phyloP scores from a whole-genome alignment of 2,113 vertebrate genomes.

The Lethenteron reissneri region DNA sequence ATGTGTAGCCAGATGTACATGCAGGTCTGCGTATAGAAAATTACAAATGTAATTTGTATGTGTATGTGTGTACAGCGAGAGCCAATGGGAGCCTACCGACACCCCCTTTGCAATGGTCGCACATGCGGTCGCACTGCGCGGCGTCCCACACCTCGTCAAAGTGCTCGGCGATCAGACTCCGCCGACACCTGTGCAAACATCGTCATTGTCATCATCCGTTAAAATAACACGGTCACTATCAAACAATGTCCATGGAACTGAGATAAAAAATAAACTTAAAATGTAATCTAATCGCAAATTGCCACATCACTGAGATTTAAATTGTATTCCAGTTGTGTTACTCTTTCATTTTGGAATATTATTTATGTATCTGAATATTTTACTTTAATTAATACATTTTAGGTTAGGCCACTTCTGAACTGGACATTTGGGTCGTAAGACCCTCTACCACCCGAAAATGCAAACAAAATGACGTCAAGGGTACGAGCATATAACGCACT shows the following conservation, averaged over 20 bases:
- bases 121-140: slow-evolving; percentile 57
- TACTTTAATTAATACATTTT: too few species aligned
- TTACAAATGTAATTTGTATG: neutral
- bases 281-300: too few species aligned
- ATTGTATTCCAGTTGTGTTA: too few species aligned
- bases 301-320: too few species aligned
- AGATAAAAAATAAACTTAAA: too few species aligned
- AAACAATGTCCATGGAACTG: neutral
- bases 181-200: slow-evolving; percentile 45
- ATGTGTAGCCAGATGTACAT: neutral
- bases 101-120: slow-evolving; percentile 49
- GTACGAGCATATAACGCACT: too few species aligned
- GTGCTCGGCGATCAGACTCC: slow-evolving; percentile 60
- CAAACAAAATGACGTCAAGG: too few species aligned
- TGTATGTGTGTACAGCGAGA: neutral
- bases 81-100: slow-evolving; percentile 25
- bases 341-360: too few species aligned
- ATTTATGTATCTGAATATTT: too few species aligned
- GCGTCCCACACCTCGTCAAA: slow-evolving; percentile 89
- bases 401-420: too few species aligned
- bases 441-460: too few species aligned
- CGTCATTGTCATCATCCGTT: neutral
- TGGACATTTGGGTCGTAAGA: too few species aligned
- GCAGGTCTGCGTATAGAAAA: neutral
- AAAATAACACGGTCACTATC: neutral